phyloP scores from a whole-genome alignment of 2,888 invertebrate genomes.

The Craniophora ligustri region DNA sequence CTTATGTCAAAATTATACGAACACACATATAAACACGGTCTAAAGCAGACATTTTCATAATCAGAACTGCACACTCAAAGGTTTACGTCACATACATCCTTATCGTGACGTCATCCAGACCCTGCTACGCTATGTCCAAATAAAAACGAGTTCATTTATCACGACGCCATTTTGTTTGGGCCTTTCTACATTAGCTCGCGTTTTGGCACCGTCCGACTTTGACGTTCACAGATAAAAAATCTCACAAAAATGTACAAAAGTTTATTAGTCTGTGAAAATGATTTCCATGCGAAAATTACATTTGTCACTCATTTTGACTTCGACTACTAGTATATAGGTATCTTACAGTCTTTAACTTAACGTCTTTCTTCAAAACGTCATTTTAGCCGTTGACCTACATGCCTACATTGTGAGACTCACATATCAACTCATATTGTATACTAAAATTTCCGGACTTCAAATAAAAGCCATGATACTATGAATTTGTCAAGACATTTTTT shows the following conservation, averaged over 20 bases:
- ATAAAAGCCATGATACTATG: too few relatives aligned
- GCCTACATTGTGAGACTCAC: too few relatives aligned
- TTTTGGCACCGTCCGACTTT: constrained; percentile 45
- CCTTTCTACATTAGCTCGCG: constrained; percentile 35
- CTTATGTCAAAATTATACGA: constrained; percentile 4
- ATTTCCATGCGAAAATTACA: constrained; percentile 40
- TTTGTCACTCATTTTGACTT: constrained; percentile 40
- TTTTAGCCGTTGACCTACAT: too few relatives aligned
- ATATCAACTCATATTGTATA: too few relatives aligned
- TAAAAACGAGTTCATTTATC: constrained; percentile 45
- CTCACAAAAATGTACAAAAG: constrained; percentile 21
- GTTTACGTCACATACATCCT: constrained; percentile 19
- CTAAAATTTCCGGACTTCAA: too few relatives aligned
- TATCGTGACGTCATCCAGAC: constrained; percentile 39
- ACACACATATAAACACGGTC: neutral
- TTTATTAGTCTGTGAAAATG: constrained; percentile 25
- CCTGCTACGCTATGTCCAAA: constrained; percentile 11
- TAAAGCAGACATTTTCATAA: constrained; percentile 40
- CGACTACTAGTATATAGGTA: neutral
- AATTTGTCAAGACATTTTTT: too few relatives aligned
- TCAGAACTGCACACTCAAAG: constrained; percentile 37
- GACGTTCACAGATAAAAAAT: constrained; percentile 32
- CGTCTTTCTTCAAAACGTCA: too few relatives aligned
- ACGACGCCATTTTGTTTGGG: constrained; percentile 38
- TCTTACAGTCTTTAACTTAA: too few relatives aligned